Evolutionary conservation across 2,888 invertebrate genomes (phyloP).

Genomic region (Tribolium freemani): DNA sequence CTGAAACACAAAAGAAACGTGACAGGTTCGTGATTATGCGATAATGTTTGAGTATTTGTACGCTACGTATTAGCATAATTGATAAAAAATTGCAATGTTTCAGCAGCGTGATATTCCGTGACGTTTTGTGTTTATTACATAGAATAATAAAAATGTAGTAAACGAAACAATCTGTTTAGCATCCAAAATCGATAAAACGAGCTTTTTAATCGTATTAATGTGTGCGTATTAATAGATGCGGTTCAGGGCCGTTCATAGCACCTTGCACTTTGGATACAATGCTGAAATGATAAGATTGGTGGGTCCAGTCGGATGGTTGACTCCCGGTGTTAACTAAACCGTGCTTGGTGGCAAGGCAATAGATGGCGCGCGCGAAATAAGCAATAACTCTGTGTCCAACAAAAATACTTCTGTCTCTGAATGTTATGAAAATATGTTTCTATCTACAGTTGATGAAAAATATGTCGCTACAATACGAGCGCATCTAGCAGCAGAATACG

Average conservation of each 20-base stretch:
- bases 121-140: too few relatives aligned
- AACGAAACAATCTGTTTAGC: too few relatives aligned
- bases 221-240: slow-evolving; percentile 22
- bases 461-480: slow-evolving; percentile 56
- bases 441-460: slow-evolving; percentile 66
- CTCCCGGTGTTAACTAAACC: slow-evolving; percentile 56
- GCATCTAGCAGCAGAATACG: slow-evolving; percentile 62
- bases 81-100: too few relatives aligned
- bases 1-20: neutral
- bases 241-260: slow-evolving; percentile 31
- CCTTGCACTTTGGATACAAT: slow-evolving; percentile 11
- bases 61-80: neutral
- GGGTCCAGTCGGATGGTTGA: slow-evolving; percentile 54
- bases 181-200: slow-evolving; percentile 11
- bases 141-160: too few relatives aligned
- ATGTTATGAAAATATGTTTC: slow-evolving; percentile 65
- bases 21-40: neutral
- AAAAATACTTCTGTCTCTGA: slow-evolving; percentile 67
- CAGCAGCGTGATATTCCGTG: too few relatives aligned
- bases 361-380: slow-evolving; percentile 57
- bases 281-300: slow-evolving; percentile 14
- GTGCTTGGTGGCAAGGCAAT: slow-evolving; percentile 63
- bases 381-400: slow-evolving; percentile 55
- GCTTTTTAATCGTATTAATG: slow-evolving; percentile 13
- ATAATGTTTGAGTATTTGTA: neutral